Base-by-base conservation (phyloP, 2,113 vertebrate species). In the Arenaria interpres region DNA sequence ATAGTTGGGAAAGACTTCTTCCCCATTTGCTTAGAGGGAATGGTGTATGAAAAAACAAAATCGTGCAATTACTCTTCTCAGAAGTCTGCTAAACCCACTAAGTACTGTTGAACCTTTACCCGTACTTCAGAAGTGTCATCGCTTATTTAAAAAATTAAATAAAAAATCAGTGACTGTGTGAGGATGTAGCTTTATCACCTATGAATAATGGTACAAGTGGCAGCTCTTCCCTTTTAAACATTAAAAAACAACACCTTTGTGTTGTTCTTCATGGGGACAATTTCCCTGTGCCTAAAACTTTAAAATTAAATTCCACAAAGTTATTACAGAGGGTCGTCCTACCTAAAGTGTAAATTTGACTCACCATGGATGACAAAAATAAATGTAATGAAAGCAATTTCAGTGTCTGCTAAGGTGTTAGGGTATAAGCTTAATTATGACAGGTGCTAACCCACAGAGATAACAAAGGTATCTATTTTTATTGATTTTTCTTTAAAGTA, bases 401-500 rank as follows among this genome's bases (percentile, higher is more conserved):
- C 33, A 48, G 33, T 78, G 32, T 60, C 85, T 63, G 24, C 33
- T 82, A 53, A 93, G 30, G 87, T 93, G 53, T 64, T 91, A 85
- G 51, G 33, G 51, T 87, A 41, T 82, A 82, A 91, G 15, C 80
- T 87, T 82, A 72, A 68, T 90, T 85, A 82, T 91, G 62, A 85
- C 35, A 79, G 57, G 73, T 93, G 66, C 22, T 91, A 89, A 81
- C 85, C 64, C 57, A 69, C 69, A 69, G 74, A 73, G 56, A 72
- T 68, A 78, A 85, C 43, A 87, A 56, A 89, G 10, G 16, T 72
- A 30, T n/a, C 11, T 80, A 15, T 67, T 85, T 94, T 88, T 81
- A 86, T 71, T 89, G 68, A 54, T 81, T 78, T 89, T 90, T 79
- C 39, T 91, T 91, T 76, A 39, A 91, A 87, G 73, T 41, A 91